Evolutionary conservation across 2,888 invertebrate genomes (phyloP).

Genomic region (Galerucella nymphaeae): DNA sequence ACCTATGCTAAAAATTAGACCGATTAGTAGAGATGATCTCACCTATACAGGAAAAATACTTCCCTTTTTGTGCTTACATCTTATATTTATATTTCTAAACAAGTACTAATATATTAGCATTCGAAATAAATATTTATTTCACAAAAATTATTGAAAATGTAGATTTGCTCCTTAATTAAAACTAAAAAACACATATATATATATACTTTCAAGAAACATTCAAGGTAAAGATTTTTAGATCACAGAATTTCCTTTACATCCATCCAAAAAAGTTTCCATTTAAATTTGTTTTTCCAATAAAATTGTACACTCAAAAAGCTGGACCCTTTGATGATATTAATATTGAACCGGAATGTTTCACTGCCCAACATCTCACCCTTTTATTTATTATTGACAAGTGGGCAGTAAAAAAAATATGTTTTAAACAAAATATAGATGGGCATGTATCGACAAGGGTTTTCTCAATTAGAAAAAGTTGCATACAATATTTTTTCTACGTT

Average conservation of each 20-base stretch:
- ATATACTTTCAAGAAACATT: conserved; percentile 5
- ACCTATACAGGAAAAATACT: background rate
- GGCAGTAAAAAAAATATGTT: too few species aligned
- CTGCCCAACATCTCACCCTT: background rate
- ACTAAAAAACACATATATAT: conserved; percentile 15
- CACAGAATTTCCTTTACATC: conserved; percentile 14
- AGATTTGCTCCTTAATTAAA: conserved; percentile 2
- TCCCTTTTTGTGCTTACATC: background rate
- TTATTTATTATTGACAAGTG: too few species aligned
- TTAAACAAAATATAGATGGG: too few species aligned
- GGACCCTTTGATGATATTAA: background rate
- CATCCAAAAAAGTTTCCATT: conserved; percentile 1
- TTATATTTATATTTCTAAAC: background rate
- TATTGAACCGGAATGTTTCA: background rate
- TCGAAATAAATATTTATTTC: background rate
- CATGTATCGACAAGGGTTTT: too few species aligned
- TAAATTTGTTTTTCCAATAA: background rate
- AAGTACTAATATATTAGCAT: background rate
- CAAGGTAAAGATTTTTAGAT: conserved; percentile 22
- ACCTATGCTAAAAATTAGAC: background rate
- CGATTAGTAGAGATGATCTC: background rate
- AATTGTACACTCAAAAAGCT: background rate
- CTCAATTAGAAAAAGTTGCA: too few species aligned
- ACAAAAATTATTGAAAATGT: background rate
- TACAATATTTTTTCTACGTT: too few species aligned